Percentiles rank a stretch among this genome's conserved stretches.
Conservation (phyloP, 2,797 vertebrate species). For the Phoeniculus purpureus region DNA sequence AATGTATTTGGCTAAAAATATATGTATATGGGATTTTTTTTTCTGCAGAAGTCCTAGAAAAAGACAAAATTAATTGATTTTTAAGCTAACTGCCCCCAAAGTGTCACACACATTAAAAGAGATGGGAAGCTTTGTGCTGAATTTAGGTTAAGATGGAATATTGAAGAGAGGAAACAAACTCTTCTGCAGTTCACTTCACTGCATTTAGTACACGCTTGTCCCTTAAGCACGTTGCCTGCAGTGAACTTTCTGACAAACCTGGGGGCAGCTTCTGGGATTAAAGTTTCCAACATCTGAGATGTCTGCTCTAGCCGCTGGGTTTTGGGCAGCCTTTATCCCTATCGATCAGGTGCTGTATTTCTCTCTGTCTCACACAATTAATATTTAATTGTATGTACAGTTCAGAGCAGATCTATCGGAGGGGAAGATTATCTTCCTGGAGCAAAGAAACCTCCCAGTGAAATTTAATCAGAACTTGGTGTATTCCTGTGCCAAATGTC, state of each 20-base stretch:
- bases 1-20: slow-evolving; percentile 23
- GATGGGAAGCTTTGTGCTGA: background rate
- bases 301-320: background rate
- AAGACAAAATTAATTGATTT: background rate
- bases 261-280: background rate
- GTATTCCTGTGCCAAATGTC: background rate
- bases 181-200: background rate
- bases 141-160: slow-evolving; percentile 12
- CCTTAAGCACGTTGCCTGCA: accelerated
- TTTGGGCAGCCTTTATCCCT: background rate
- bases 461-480: background rate
- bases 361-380: background rate
- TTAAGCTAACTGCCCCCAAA: background rate
- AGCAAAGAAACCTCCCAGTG: background rate
- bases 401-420: background rate
- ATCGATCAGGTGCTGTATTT: background rate
- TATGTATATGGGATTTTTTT: background rate
- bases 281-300: background rate
- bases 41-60: background rate
- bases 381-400: background rate
- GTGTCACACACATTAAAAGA: background rate
- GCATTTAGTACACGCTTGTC: background rate
- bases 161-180: background rate
- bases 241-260: background rate
- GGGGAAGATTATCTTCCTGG: background rate